Evolutionary conservation across 2,888 invertebrate genomes (phyloP).

Genomic region (Proisotoma minuta): DNA sequence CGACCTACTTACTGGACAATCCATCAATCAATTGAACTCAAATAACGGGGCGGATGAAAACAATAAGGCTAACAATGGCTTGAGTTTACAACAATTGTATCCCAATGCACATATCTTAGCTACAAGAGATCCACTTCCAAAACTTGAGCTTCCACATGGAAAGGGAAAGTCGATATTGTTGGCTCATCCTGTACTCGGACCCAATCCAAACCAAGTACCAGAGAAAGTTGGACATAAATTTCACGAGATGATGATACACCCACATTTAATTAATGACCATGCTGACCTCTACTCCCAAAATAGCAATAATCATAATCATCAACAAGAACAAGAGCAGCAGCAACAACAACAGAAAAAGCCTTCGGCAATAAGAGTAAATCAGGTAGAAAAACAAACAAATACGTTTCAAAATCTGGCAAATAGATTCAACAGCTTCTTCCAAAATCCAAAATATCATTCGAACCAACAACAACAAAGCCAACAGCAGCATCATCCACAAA

Average conservation of each 20-base stretch:
- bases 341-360: not conserved
- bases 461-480: not conserved
- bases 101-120: not conserved
- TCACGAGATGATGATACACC: not conserved
- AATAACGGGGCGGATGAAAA: not conserved
- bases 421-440: not conserved
- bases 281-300: not conserved
- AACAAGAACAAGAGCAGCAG: constrained; percentile 2
- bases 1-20: not conserved
- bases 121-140: not conserved
- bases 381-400: not conserved
- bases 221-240: not conserved
- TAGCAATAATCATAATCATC: not conserved
- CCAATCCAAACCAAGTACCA: constrained; percentile 4
- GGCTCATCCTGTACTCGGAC: constrained; percentile 7
- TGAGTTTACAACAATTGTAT: constrained; percentile 7
- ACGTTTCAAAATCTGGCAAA: not conserved
- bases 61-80: not conserved
- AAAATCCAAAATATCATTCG: not conserved
- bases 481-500: not conserved
- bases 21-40: not conserved
- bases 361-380: not conserved
- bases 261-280: not conserved
- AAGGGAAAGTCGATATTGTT: not conserved
- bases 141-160: constrained; percentile 1